These are phyloP conservation scores for Phoxinus phoxinus DNA, from an alignment of 2,113 vertebrate genomes.

Conservation along the genomic window DNA sequence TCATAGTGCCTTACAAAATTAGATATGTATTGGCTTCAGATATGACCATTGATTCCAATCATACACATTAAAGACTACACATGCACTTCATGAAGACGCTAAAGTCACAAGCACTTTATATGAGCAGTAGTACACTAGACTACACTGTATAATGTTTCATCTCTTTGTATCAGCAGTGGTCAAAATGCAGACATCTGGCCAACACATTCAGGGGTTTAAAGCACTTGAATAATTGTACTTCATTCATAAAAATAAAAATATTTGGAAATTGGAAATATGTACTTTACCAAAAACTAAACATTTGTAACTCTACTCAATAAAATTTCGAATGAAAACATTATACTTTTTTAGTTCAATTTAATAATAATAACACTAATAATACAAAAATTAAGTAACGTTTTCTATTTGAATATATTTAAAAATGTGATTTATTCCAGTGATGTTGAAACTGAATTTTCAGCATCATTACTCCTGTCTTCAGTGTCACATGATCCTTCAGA, in stretches of 20 bases:
- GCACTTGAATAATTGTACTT: neutral
- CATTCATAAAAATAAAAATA: neutral
- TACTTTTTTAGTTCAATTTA: neutral
- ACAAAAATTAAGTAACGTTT: neutral
- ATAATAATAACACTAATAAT: too few relatives aligned
- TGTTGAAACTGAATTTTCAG: neutral
- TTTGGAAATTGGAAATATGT: neutral
- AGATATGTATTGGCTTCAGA: constrained; percentile 19
- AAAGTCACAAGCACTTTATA: constrained; percentile 33
- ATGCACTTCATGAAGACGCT: constrained; percentile 49
- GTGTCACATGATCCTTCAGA: neutral
- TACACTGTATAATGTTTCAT: neutral
- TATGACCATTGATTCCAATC: neutral
- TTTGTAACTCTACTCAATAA: neutral
- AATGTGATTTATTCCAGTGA: too few relatives aligned
- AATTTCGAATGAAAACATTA: neutral
- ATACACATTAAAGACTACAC: constrained; percentile 24
- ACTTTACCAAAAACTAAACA: neutral
- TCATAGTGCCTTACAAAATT: neutral
- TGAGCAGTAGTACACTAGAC: neutral
- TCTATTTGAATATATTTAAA: neutral
- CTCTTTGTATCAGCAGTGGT: neutral
- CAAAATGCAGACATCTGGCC: constrained; percentile 2
- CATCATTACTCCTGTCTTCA: neutral
- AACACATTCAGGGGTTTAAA: constrained; percentile 7